These are phyloP conservation scores for Ceyx cyanopectus DNA, from an alignment of 2,113 vertebrate species.

Conservation along the genomic window DNA sequence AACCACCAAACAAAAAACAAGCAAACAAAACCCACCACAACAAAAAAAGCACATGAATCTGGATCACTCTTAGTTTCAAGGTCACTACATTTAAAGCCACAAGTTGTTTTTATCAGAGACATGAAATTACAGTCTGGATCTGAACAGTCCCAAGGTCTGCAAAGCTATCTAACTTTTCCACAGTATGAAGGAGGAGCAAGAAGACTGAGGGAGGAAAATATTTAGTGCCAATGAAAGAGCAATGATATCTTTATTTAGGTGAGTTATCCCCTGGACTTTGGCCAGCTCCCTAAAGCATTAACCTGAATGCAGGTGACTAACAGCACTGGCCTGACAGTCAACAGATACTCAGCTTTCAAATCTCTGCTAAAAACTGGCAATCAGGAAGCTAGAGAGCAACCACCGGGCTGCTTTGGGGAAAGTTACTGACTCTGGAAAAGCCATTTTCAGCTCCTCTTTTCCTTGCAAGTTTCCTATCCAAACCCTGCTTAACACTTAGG, in stretches of 20 bases:
- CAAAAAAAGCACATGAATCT: neutral
- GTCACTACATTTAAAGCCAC: neutral
- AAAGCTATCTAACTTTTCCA: neutral
- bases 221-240: neutral
- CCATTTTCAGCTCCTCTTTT: neutral
- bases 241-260: neutral
- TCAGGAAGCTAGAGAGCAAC: neutral
- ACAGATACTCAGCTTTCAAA: neutral
- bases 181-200: neutral
- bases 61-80: neutral
- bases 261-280: neutral
- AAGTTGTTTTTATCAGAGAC: neutral
- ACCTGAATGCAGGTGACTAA: slow-evolving; percentile 6
- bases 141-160: neutral
- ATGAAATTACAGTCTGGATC: neutral
- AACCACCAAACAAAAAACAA: too few relatives aligned
- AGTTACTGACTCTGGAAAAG: neutral
- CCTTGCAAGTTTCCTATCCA: neutral
- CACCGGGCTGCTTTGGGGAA: neutral
- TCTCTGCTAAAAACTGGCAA: neutral
- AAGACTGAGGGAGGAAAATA: neutral
- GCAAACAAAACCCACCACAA: too few relatives aligned
- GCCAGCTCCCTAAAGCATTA: slow-evolving; percentile 26
- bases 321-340: neutral
- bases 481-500: neutral